A percentile compares a stretch with the other conserved stretches of the same genome.
Evolutionary conservation across 2,888 invertebrate species (phyloP).

Genomic region (Ectemnius continuus): DNA sequence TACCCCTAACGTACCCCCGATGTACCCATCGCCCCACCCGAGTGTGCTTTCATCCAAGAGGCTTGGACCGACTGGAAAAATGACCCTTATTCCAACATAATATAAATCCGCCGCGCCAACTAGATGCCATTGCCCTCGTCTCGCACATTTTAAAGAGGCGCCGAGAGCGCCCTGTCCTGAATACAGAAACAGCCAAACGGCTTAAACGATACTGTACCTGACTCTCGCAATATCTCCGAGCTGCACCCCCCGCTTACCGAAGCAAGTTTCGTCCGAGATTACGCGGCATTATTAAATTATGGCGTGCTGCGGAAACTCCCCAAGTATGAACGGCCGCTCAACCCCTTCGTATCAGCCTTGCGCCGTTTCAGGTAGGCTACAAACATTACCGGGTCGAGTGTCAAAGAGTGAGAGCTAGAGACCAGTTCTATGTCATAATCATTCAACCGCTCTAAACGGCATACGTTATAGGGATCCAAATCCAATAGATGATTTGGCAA

Average conservation of each 20-base stretch:
- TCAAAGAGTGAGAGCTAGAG: too few species aligned
- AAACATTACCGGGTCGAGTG: too few species aligned
- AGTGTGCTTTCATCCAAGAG: too few species aligned
- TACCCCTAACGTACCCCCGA: too few species aligned
- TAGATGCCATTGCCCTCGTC: conserved; percentile 23
- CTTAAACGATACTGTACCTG: conserved; percentile 41
- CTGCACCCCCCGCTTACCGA: conserved; percentile 18
- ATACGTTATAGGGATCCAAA: too few species aligned
- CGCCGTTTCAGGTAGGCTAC: too few species aligned
- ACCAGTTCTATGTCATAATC: too few species aligned
- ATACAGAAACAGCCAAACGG: conserved; percentile 57
- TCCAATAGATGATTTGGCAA: background rate
- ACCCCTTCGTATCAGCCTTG: too few species aligned
- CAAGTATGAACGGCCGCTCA: background rate
- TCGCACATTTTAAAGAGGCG: conserved; percentile 48
- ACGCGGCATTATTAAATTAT: conserved; percentile 10
- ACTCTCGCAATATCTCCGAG: conserved; percentile 37
- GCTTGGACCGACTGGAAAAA: too few species aligned
- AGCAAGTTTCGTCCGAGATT: conserved; percentile 39
- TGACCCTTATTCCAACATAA: too few species aligned
- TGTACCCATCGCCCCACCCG: too few species aligned
- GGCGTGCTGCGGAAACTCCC: background rate
- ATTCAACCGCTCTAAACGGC: too few species aligned
- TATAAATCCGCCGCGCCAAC: conserved; percentile 12
- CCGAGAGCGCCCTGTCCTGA: conserved; percentile 54